phyloP scores from a whole-genome alignment of 2,888 invertebrate genomes.

The Colostygia pectinataria region DNA sequence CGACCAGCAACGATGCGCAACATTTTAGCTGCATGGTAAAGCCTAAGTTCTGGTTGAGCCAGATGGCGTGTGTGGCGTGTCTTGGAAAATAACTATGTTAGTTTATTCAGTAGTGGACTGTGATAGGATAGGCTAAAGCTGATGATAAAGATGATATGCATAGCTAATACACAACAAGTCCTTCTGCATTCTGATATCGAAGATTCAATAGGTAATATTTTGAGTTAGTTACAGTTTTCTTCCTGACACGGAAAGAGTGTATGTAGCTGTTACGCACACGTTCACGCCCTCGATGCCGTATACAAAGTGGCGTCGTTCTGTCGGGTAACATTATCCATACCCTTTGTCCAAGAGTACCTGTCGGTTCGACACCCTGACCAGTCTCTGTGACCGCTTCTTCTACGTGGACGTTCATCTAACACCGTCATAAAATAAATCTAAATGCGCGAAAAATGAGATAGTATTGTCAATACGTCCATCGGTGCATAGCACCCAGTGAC shows the following conservation, averaged over 20 bases:
- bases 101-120: no score
- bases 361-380: slow-evolving; percentile 74
- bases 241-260: background rate
- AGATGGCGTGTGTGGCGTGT: no score
- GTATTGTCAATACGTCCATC: slow-evolving; percentile 39
- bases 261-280: slow-evolving; percentile 26
- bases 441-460: slow-evolving; percentile 50
- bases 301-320: slow-evolving; percentile 59
- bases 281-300: slow-evolving; percentile 65
- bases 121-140: no score
- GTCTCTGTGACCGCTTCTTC: slow-evolving; percentile 66
- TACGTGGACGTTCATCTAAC: slow-evolving; percentile 67
- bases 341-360: slow-evolving; percentile 57
- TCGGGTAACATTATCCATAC: slow-evolving; percentile 58
- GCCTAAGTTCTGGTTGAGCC: no score
- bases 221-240: background rate
- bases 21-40: no score
- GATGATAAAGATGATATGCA: no score
- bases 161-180: no score
- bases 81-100: no score
- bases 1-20: no score
- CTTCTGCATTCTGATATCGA: no score
- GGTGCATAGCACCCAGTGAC: slow-evolving; percentile 54
- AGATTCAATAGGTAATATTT: background rate
- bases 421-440: slow-evolving; percentile 45